Percentiles rank a stretch among this genome's conserved stretches.
phyloP scores from a whole-genome alignment of 1,140 invertebrate species.

The Cardiocondyla obscurior region DNA sequence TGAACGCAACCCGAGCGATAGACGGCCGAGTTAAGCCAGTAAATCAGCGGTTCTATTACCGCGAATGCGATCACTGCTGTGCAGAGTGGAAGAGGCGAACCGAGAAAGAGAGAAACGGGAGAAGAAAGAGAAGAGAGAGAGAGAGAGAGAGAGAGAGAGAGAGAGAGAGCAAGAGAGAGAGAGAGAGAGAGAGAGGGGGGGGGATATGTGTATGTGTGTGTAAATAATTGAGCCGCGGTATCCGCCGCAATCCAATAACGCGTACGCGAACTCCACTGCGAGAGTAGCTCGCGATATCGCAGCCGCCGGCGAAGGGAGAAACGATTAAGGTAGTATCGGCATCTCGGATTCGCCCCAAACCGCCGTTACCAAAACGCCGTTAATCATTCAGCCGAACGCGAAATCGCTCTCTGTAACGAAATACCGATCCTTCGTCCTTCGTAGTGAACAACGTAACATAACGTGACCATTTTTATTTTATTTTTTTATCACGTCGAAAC shows the following conservation, averaged over 20 bases:
- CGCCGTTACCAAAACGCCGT: slow-evolving; percentile 23
- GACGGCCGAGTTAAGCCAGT: slow-evolving; percentile 60
- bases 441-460: not conserved
- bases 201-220: slow-evolving; percentile 31
- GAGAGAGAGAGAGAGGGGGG: slow-evolving; percentile 15
- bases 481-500: not conserved
- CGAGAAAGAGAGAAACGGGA: not conserved
- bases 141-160: slow-evolving; percentile 8
- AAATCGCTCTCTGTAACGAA: not conserved
- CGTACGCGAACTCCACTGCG: slow-evolving; percentile 9
- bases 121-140: slow-evolving; percentile 6
- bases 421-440: not conserved
- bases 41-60: slow-evolving; percentile 71
- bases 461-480: not conserved
- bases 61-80: slow-evolving; percentile 48
- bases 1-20: slow-evolving; percentile 45
- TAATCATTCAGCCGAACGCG: slow-evolving; percentile 25
- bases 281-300: slow-evolving; percentile 33
- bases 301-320: slow-evolving; percentile 9
- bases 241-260: slow-evolving; percentile 64
- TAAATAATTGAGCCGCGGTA: slow-evolving; percentile 67
- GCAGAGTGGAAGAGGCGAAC: slow-evolving; percentile 27
- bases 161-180: slow-evolving; percentile 22
- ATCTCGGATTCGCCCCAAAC: slow-evolving; percentile 37
- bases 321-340: not conserved